phyloP scores from a whole-genome alignment of 2,797 vertebrate species.

The Podargus strigoides region DNA sequence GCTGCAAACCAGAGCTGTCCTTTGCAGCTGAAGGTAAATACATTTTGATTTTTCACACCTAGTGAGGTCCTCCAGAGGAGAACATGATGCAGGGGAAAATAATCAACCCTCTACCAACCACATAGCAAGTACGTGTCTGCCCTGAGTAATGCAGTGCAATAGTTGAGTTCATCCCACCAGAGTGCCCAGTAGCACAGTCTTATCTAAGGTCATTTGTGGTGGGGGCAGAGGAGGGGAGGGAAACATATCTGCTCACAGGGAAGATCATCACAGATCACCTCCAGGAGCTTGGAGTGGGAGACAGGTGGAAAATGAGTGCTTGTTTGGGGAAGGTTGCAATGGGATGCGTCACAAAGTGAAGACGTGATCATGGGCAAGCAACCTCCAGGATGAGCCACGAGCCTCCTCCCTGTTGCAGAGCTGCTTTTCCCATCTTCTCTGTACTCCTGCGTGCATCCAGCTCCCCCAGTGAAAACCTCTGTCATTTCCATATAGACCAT shows the following conservation, averaged over 20 bases:
- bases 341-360: background rate
- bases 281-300: background rate
- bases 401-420: background rate
- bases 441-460: background rate
- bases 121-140: background rate
- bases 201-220: background rate
- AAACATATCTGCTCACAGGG: background rate
- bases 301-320: background rate
- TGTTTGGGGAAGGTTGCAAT: background rate
- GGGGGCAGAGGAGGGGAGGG: background rate
- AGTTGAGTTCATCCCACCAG: background rate
- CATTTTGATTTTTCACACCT: conserved; percentile 12
- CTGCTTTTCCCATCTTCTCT: background rate
- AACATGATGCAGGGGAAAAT: background rate
- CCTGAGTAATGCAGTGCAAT: background rate
- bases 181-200: background rate
- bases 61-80: background rate
- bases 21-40: background rate
- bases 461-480: background rate
- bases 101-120: background rate
- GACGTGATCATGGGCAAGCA: background rate
- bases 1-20: background rate
- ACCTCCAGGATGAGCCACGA: fast-evolving
- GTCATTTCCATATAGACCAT: background rate
- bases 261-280: background rate